A percentile compares a stretch with the other conserved stretches of the same genome.
Conservation (phyloP, 2,888 invertebrate species). For the Biston stratarius region DNA sequence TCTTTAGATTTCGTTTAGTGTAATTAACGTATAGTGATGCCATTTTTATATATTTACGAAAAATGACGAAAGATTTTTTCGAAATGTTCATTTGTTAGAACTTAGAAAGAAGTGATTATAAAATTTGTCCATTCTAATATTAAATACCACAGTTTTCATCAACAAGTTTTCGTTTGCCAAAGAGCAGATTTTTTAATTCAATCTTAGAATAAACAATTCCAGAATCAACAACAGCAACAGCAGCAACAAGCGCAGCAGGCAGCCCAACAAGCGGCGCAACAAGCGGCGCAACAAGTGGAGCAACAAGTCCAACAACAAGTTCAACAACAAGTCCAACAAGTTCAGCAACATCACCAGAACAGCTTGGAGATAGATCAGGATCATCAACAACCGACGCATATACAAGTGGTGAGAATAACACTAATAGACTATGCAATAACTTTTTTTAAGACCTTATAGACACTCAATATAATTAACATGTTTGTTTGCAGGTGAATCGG, state of each 20-base stretch:
- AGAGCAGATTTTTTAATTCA: constrained; percentile 23
- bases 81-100: no score
- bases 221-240: constrained; percentile 67
- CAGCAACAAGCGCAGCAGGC: constrained; percentile 70
- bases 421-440: not conserved
- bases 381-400: constrained; percentile 80
- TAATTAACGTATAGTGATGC: no score
- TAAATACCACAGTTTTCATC: not conserved
- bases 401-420: constrained; percentile 74
- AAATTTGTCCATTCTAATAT: no score
- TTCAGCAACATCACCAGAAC: constrained; percentile 70
- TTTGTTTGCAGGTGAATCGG: constrained; percentile 71
- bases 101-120: no score
- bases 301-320: constrained; percentile 56
- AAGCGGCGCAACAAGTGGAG: constrained; percentile 54
- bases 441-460: no score
- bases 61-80: no score
- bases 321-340: constrained; percentile 69
- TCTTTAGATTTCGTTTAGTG: no score
- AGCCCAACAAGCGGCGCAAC: constrained; percentile 73
- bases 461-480: not conserved
- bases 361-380: constrained; percentile 75
- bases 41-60: no score
- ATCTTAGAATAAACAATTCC: constrained; percentile 33
- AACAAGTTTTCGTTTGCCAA: constrained; percentile 4